A percentile compares a stretch with the other conserved stretches of the same genome.
phyloP scores from a whole-genome alignment of 2,888 invertebrate genomes.

The Cataglyphis rosenhaueri region DNA sequence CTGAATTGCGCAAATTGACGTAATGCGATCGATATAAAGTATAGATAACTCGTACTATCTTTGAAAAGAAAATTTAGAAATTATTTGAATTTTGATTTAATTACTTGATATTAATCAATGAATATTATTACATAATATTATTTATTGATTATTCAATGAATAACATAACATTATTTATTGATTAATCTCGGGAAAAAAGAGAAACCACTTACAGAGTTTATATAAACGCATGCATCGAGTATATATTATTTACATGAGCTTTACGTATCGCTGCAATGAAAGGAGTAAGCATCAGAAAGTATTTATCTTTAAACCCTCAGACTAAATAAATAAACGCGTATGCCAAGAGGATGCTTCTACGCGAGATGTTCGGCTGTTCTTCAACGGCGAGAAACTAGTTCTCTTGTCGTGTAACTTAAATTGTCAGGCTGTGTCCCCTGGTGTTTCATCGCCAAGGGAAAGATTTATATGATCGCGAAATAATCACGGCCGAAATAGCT shows the following conservation, averaged over 20 bases:
- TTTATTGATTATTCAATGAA: neutral
- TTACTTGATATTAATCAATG: constrained; percentile 1
- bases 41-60: neutral
- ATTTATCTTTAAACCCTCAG: constrained; percentile 13
- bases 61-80: constrained; percentile 12
- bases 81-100: neutral
- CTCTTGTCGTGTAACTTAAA: constrained; percentile 43
- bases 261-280: neutral
- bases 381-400: constrained; percentile 36
- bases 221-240: neutral
- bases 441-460: constrained; percentile 23
- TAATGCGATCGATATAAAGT: constrained; percentile 14
- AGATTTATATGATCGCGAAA: constrained; percentile 54
- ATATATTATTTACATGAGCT: neutral
- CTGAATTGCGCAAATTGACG: neutral
- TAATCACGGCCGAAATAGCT: constrained; percentile 51
- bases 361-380: constrained; percentile 3
- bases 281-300: neutral
- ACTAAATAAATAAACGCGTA: constrained; percentile 18
- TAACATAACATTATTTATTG: neutral
- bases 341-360: constrained; percentile 37
- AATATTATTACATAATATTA: too few species aligned
- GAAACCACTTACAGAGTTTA: neutral
- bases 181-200: too few species aligned
- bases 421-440: constrained; percentile 38